A percentile compares a stretch with the other conserved stretches of the same genome.
Conservation (phyloP, 2,113 vertebrate genomes). For the Todiramphus chloris region DNA sequence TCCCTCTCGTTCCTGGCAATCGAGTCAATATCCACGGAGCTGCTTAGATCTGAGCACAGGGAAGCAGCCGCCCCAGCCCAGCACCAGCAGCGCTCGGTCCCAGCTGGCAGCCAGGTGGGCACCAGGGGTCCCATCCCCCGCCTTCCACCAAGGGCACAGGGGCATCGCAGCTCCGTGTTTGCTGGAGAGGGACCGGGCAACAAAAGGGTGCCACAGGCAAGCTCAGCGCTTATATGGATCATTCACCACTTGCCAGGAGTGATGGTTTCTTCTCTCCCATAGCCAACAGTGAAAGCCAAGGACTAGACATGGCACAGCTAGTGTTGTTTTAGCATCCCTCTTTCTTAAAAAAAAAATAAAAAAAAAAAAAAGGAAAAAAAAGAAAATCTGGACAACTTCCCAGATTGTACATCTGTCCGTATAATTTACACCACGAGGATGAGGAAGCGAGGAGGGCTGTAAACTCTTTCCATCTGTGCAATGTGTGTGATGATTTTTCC, state of each 20-base stretch:
- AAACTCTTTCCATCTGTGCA: constrained; percentile 71
- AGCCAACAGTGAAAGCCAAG: neutral
- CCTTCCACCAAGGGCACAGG: rapidly evolving
- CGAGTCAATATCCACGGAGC: neutral
- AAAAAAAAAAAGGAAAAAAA: neutral
- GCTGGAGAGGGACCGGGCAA: neutral
- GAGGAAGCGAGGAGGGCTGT: constrained; percentile 67
- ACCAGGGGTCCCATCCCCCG: neutral
- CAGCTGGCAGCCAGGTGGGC: neutral
- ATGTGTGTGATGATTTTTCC: constrained; percentile 66
- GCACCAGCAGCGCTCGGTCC: rapidly evolving
- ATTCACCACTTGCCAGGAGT: neutral
- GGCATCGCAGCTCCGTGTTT: neutral
- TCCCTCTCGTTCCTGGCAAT: constrained; percentile 39
- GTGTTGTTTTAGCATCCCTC: constrained; percentile 44
- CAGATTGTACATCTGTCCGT: constrained; percentile 67
- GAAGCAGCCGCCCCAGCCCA: neutral
- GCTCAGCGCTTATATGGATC: neutral
- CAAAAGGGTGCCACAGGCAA: rapidly evolving
- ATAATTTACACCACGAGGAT: constrained; percentile 67
- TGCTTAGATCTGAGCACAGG: neutral
- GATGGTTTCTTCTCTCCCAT: neutral
- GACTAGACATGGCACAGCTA: constrained; percentile 32
- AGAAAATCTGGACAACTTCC: constrained; percentile 54
- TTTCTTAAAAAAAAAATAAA: constrained; percentile 26